phyloP scores from a whole-genome alignment of 1,140 invertebrate species.

The Bombus confusus region DNA sequence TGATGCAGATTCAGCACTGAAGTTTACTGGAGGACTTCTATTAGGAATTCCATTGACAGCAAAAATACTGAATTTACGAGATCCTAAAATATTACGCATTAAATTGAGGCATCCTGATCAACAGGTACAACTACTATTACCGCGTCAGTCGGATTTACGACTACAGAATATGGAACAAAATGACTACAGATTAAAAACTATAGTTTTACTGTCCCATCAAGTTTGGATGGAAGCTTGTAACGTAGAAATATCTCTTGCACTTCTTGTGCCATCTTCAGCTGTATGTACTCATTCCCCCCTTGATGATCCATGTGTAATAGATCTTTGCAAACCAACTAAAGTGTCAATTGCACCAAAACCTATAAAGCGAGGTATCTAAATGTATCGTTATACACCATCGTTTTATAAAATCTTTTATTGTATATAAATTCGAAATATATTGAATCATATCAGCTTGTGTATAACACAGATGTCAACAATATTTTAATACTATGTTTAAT shows the following conservation, averaged over 20 bases:
- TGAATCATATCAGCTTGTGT: constrained; percentile 11
- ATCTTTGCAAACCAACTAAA: constrained; percentile 94
- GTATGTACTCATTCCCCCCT: constrained; percentile 81
- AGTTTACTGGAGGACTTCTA: constrained; percentile 96
- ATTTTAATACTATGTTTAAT: neutral
- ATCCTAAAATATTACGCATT: constrained; percentile 88
- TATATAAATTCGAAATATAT: constrained; percentile 23
- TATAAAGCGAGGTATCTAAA: constrained; percentile 89
- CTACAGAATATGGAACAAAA: constrained; percentile 79
- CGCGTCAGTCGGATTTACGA: constrained; percentile 87
- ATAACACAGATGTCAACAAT: constrained; percentile 4
- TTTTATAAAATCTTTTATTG: constrained; percentile 38
- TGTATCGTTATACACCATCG: constrained; percentile 46
- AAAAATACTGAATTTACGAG: constrained; percentile 90
- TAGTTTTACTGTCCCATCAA: constrained; percentile 93
- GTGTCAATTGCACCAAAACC: constrained; percentile 94
- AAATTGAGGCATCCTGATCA: constrained; percentile 97
- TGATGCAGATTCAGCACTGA: constrained; percentile 92
- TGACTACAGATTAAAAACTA: constrained; percentile 91
- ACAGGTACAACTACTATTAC: constrained; percentile 91
- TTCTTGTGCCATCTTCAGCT: constrained; percentile 88
- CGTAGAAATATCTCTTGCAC: constrained; percentile 92
- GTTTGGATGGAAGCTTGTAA: constrained; percentile 95
- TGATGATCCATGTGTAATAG: constrained; percentile 87
- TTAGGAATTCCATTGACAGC: constrained; percentile 93